These are phyloP conservation scores for Corythornis vintsioides DNA, from an alignment of 2,113 vertebrate genomes.

Conservation along the genomic window DNA sequence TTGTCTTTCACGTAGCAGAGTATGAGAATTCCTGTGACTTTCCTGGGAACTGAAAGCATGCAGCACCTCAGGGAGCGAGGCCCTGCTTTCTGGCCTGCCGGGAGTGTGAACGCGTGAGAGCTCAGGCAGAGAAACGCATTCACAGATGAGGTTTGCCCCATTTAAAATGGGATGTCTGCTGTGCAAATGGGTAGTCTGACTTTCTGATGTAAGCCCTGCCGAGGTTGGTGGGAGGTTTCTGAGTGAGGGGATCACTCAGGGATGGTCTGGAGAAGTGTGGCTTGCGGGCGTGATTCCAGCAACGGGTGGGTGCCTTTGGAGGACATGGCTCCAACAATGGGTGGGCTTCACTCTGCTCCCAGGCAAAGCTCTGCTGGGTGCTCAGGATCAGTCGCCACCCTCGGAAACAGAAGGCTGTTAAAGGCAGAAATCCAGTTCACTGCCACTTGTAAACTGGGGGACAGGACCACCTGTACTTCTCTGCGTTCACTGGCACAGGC, in stretches of 20 bases:
- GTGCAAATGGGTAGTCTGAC: background rate
- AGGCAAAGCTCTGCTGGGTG: background rate
- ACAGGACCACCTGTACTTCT: background rate
- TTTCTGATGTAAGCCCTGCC: background rate
- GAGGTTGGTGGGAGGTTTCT: background rate
- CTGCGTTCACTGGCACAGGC: rapidly evolving
- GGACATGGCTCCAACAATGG: background rate
- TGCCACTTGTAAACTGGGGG: background rate
- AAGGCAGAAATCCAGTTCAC: background rate
- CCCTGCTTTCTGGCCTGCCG: background rate
- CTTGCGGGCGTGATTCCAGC: background rate
- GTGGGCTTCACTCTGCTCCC: background rate
- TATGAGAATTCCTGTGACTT: background rate
- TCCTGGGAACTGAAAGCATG: background rate
- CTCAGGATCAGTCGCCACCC: background rate
- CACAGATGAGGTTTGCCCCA: background rate
- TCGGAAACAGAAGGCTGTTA: background rate
- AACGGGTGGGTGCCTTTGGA: background rate
- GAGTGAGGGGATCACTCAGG: background rate
- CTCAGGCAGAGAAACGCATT: background rate
- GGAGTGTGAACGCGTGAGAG: background rate
- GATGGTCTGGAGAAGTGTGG: background rate
- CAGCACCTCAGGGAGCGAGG: background rate
- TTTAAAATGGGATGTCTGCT: background rate
- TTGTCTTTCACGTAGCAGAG: background rate